phyloP scores from a whole-genome alignment of 2,888 invertebrate genomes.

The Torymus texanus region DNA sequence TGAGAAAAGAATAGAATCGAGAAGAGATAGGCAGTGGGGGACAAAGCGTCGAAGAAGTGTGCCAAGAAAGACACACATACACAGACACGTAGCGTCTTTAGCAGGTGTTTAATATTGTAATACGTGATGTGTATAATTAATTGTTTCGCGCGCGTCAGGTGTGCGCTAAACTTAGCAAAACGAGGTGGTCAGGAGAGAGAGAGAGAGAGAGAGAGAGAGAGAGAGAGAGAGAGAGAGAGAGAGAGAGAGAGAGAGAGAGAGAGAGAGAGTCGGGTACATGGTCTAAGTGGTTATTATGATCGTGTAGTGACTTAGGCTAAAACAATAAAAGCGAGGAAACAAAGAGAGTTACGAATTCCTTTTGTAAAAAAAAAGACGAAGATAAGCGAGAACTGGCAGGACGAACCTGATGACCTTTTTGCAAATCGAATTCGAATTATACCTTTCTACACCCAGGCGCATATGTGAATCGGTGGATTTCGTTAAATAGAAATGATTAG shows the following conservation, averaged over 20 bases:
- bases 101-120: slow-evolving; percentile 49
- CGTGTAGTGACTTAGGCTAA: slow-evolving; percentile 1
- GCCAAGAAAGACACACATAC: slow-evolving; percentile 6
- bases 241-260: no score
- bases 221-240: no score
- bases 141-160: slow-evolving; percentile 9
- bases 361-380: slow-evolving; percentile 17
- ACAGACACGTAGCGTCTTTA: slow-evolving; percentile 21
- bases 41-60: slow-evolving; percentile 31
- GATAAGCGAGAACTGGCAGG: not conserved
- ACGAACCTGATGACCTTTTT: slow-evolving; percentile 7
- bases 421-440: not conserved
- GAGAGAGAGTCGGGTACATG: not conserved
- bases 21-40: slow-evolving; percentile 26
- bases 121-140: slow-evolving; percentile 45
- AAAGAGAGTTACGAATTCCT: slow-evolving; percentile 25
- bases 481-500: slow-evolving; percentile 17
- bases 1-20: slow-evolving; percentile 10
- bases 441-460: not conserved
- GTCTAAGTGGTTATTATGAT: slow-evolving; percentile 12
- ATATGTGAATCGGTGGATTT: slow-evolving; percentile 16
- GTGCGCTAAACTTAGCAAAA: not conserved
- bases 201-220: no score
- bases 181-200: no score
- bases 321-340: not conserved